Conservation (phyloP, 2,797 vertebrate species). For the Muscicapa comitata region DNA sequence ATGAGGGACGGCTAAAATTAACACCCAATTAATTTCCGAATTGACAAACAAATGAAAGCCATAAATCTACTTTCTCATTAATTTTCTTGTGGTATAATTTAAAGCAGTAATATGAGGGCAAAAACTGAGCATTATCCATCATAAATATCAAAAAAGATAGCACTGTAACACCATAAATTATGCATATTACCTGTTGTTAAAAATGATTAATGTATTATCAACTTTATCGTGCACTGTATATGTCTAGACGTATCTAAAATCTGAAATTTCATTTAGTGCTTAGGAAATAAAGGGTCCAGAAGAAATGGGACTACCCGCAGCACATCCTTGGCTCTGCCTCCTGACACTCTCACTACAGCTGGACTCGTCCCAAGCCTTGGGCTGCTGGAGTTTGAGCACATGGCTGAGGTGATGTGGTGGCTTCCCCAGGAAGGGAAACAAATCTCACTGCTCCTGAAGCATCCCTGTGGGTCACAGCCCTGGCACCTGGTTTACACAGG, state of each 20-base stretch:
- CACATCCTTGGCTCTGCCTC: not conserved
- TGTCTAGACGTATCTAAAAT: constrained; percentile 75
- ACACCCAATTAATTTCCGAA: constrained; percentile 99
- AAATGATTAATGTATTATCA: constrained; percentile 86
- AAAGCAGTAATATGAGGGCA: constrained; percentile 92
- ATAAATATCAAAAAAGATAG: constrained; percentile 98
- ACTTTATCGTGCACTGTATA: constrained; percentile 75
- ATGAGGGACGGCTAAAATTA: constrained; percentile 99
- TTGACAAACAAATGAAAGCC: constrained; percentile 99
- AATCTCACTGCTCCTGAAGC: not conserved
- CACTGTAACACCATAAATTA: constrained; percentile 88
- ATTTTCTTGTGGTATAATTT: constrained; percentile 96
- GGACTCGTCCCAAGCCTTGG: not conserved
- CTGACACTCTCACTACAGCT: not conserved
- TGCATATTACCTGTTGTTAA: constrained; percentile 88
- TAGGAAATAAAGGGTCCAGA: constrained; percentile 36
- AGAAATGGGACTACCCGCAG: not conserved
- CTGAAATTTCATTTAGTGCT: constrained; percentile 79
- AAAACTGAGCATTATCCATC: constrained; percentile 96
- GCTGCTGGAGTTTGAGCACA: not conserved
- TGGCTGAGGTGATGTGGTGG: not conserved
- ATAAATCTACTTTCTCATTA: constrained; percentile 99
- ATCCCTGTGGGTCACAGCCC: not conserved
- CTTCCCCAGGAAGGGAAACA: not conserved
- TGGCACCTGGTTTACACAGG: not conserved